Evolutionary conservation across 2,888 invertebrate genomes (phyloP).

Genomic region (Imbricaverruca yamaguchii): DNA sequence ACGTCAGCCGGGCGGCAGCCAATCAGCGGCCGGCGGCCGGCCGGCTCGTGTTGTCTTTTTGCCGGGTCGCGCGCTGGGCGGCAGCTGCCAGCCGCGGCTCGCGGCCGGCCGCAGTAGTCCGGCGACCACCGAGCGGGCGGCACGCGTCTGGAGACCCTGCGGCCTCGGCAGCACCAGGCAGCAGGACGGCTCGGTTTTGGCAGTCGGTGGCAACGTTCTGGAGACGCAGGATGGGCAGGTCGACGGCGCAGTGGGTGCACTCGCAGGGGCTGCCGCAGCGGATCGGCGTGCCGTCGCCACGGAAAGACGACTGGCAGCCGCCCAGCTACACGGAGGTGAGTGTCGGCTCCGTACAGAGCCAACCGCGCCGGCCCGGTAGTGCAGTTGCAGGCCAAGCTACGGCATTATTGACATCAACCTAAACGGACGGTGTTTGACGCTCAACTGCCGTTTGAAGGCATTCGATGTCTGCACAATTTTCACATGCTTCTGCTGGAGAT

Average conservation of each 20-base stretch:
- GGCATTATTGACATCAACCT: too few species aligned
- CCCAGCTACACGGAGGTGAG: conserved; percentile 21
- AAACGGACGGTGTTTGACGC: too few species aligned
- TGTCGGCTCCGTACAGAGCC: too few species aligned
- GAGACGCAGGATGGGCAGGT: conserved; percentile 2
- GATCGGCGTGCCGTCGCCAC: neutral
- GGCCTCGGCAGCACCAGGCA: neutral
- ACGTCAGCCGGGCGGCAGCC: neutral
- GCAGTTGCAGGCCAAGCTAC: too few species aligned
- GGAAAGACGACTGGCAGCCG: conserved; percentile 6
- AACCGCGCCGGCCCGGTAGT: too few species aligned
- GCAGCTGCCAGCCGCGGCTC: neutral
- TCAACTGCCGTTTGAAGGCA: too few species aligned
- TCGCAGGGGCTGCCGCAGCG: conserved; percentile 4
- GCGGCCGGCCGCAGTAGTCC: neutral
- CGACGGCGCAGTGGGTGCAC: conserved; percentile 12
- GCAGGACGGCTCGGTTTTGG: neutral
- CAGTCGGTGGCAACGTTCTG: neutral
- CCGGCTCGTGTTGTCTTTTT: conserved; percentile 11
- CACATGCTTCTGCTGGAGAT: too few species aligned
- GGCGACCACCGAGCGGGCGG: neutral
- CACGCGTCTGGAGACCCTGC: neutral
- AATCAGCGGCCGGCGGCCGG: neutral
- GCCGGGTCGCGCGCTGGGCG: neutral
- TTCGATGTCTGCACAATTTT: too few species aligned